Percentiles rank a stretch among this genome's conserved stretches.
phyloP scores from a whole-genome alignment of 2,113 vertebrate genomes.

The Xiphias gladius region DNA sequence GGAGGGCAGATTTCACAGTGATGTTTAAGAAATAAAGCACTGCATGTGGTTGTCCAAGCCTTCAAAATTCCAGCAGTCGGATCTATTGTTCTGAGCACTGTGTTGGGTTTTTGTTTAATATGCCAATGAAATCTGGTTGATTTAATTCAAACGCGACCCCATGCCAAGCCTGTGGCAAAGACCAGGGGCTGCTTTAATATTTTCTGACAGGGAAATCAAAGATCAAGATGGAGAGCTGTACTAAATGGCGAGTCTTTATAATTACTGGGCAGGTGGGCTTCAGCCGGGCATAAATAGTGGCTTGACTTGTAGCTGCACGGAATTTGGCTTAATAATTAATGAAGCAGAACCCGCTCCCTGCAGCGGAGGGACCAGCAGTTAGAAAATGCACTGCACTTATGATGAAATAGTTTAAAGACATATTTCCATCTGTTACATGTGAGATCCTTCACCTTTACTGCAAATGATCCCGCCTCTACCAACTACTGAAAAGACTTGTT shows the following conservation, averaged over 20 bases:
- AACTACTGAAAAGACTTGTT: not conserved
- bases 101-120: slow-evolving; percentile 67
- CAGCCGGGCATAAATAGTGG: slow-evolving; percentile 69
- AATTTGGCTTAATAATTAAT: slow-evolving; percentile 76
- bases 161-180: slow-evolving; percentile 53
- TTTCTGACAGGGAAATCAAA: slow-evolving; percentile 80
- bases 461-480: not conserved
- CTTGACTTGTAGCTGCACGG: slow-evolving; percentile 55
- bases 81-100: slow-evolving; percentile 33
- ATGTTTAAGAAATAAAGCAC: slow-evolving; percentile 19
- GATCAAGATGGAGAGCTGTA: slow-evolving; percentile 73
- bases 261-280: slow-evolving; percentile 80
- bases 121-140: slow-evolving; percentile 66
- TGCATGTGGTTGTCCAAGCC: slow-evolving; percentile 40
- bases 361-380: slow-evolving; percentile 36
- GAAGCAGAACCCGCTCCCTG: slow-evolving; percentile 58
- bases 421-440: slow-evolving; percentile 32
- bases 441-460: not conserved
- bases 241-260: slow-evolving; percentile 80
- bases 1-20: not conserved
- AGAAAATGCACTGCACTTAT: slow-evolving; percentile 42
- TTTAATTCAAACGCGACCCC: slow-evolving; percentile 64
- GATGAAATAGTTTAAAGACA: slow-evolving; percentile 53
- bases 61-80: slow-evolving; percentile 33
- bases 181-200: slow-evolving; percentile 71